Percentiles rank a stretch among this genome's conserved stretches.
phyloP scores from a whole-genome alignment of 2,888 invertebrate species.

The Capitulum mitella region DNA sequence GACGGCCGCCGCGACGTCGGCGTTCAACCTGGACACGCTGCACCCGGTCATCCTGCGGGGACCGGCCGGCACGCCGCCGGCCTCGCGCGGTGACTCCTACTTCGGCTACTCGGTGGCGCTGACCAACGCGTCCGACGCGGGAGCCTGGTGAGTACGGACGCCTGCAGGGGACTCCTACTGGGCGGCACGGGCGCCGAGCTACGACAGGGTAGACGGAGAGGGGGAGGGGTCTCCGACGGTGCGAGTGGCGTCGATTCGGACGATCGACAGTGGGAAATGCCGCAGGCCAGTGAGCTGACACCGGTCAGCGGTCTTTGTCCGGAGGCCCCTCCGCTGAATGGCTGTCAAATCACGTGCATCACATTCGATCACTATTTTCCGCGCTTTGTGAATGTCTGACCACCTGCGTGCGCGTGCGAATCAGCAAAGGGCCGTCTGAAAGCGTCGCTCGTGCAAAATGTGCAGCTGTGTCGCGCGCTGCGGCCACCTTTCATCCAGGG shows the following conservation, averaged over 20 bases:
- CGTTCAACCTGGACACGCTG: constrained; percentile 28
- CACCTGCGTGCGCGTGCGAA: not conserved
- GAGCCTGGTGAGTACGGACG: not conserved
- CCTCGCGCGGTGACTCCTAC: constrained; percentile 14
- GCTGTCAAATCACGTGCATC: no score
- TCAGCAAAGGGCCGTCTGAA: not conserved
- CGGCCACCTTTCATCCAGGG: not conserved
- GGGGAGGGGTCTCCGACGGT: no score
- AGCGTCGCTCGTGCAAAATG: not conserved
- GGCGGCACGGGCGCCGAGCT: no score
- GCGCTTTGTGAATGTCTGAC: not conserved
- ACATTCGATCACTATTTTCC: no score
- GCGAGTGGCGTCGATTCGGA: no score
- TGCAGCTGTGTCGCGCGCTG: not conserved
- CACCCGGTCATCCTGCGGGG: constrained; percentile 26
- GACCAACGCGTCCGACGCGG: not conserved
- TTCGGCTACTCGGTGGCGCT: constrained; percentile 30
- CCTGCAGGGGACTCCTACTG: no score
- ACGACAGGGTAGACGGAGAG: no score
- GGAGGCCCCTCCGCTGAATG: no score
- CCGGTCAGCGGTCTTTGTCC: no score
- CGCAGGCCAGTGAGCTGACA: no score
- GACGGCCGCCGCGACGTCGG: not conserved
- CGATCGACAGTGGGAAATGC: no score
- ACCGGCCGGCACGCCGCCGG: not conserved